Conservation (phyloP, 2,888 invertebrate genomes). For the Oscheius onirici region DNA sequence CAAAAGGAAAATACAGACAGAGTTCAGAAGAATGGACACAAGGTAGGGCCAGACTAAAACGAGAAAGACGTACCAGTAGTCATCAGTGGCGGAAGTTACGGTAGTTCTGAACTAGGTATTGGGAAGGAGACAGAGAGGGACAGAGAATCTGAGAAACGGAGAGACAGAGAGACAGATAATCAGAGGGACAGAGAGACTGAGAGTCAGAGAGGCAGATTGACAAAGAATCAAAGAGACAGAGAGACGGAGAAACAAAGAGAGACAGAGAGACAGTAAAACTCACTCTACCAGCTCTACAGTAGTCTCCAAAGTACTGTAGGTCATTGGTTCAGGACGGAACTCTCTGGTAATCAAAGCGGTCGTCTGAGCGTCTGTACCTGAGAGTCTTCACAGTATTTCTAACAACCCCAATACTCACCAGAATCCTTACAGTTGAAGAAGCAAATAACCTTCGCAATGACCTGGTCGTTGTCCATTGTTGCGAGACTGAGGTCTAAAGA, state of each 20-base stretch:
- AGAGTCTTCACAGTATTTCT: background rate
- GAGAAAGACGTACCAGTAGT: constrained; percentile 1
- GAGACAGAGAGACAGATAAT: too few species aligned
- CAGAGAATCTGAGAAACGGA: background rate
- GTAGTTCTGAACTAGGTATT: background rate
- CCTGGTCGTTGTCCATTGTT: constrained; percentile 2
- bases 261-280: background rate
- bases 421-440: constrained; percentile 10
- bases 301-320: background rate
- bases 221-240: too few species aligned
- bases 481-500: too few species aligned
- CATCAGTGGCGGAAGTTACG: background rate
- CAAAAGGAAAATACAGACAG: too few species aligned
- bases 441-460: constrained; percentile 4
- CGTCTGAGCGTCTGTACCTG: background rate
- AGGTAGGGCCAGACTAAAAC: constrained; percentile 4
- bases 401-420: background rate
- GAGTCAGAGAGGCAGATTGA: too few species aligned
- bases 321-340: background rate
- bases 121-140: background rate
- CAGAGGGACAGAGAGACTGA: too few species aligned
- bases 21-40: background rate
- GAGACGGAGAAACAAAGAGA: background rate
- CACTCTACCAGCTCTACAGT: background rate
- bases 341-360: background rate